Base-by-base conservation (phyloP, 2,888 invertebrate species). In the Acleris laterana region DNA sequence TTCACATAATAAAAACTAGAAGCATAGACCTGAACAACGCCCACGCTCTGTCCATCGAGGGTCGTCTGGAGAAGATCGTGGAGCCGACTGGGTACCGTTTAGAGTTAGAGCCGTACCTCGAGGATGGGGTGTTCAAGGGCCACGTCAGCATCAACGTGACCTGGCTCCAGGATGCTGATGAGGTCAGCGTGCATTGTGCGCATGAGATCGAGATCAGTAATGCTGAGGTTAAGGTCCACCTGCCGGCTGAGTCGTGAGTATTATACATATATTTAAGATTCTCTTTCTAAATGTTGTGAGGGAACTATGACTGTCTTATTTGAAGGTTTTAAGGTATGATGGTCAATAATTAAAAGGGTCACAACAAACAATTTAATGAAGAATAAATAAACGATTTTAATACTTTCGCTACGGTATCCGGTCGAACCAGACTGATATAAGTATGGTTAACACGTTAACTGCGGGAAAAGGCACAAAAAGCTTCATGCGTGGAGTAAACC, bases 1-100 rank as follows among this genome's bases (percentile, higher is more conserved):
- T 77, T 19, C 89, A 92, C 72, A 89, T 92, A 63, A 90, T 90
- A 52, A 88, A 88, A 70, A 81, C 89, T 0, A 86, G 93, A 58
- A 96, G 96, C 77, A 95, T 96, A 69, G 96, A 96, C 78, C 83
- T 96, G 60, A 95, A 96, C 74, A 95, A 96, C 69, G 94, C 96
- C 0, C 94, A 95, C 75, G 91, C 94, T 0, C 84, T 96, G 11
- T 94, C 95, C 48, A 93, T 95, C 71, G 96, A 96, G 71, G 93
- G 91, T 1, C 93, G 95, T 5, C 81, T 96, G 58, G 94, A 95
- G 0, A 94, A 93, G 68, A 93, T 94, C 32, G 92, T 96, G 1
- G 86, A 93, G 38, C 96, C 97, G 0, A 94, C 90, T 0, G 94
- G 93, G 5, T 97, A 97, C 80, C 91, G 93, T 22, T 76, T 97